Evolutionary conservation across 2,113 vertebrate genomes (phyloP).

Genomic region (Passer montanus): DNA sequence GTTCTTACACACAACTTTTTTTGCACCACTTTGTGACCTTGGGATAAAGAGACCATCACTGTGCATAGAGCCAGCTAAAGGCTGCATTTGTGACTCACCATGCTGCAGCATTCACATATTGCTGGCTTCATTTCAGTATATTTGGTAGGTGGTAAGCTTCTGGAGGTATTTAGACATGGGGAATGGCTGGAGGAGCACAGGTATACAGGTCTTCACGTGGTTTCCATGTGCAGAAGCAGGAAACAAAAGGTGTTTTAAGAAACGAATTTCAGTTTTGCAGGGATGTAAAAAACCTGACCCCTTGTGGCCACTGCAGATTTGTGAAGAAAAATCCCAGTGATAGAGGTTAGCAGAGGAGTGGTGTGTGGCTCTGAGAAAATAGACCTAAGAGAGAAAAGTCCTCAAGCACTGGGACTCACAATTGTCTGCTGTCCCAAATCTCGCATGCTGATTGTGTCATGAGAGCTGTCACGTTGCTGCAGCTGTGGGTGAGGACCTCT

Average conservation of each 20-base stretch:
- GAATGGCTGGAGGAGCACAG: accelerated
- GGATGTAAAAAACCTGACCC: not conserved
- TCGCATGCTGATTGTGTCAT: accelerated
- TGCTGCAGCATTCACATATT: accelerated
- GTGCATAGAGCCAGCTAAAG: not conserved
- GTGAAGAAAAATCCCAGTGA: accelerated
- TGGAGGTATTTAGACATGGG: not conserved
- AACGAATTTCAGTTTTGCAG: not conserved
- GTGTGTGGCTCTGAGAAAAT: not conserved
- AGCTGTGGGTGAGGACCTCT: not conserved
- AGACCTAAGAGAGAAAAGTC: not conserved
- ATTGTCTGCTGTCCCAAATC: not conserved
- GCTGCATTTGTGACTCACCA: not conserved
- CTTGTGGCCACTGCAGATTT: not conserved
- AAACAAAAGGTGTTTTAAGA: not conserved
- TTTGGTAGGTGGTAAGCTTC: not conserved
- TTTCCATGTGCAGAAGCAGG: not conserved
- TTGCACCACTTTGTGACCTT: not conserved
- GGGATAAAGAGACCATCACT: accelerated
- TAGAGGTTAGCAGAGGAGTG: not conserved
- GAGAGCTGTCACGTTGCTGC: accelerated
- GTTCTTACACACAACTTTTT: not conserved
- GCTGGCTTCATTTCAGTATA: not conserved
- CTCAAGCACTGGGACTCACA: not conserved
- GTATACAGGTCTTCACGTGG: not conserved